Conservation (phyloP, 2,797 vertebrate species). For the Anguilla anguilla region DNA sequence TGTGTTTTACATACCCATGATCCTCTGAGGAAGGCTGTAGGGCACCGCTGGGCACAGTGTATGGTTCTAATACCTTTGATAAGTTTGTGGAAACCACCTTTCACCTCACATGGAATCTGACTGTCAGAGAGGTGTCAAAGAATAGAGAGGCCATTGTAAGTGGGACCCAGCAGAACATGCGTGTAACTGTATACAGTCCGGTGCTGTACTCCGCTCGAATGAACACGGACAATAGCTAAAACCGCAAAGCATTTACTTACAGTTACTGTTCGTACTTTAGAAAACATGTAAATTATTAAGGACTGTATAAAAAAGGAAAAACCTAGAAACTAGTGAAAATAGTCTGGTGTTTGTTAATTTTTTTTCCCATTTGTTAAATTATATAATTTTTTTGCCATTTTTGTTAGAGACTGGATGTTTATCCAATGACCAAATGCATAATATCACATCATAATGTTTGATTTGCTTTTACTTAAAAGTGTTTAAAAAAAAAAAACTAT, state of each 20-base stretch:
- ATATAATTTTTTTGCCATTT: constrained; percentile 68
- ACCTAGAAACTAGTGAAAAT: constrained; percentile 66
- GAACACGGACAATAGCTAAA: constrained; percentile 53
- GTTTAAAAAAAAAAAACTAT: constrained; percentile 59
- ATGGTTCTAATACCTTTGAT: constrained; percentile 62
- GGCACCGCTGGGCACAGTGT: constrained; percentile 49
- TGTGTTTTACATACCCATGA: constrained; percentile 69
- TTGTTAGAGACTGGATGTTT: constrained; percentile 81
- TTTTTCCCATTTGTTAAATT: constrained; percentile 73
- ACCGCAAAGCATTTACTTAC: constrained; percentile 56
- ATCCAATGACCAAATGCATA: constrained; percentile 82
- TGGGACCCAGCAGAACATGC: constrained; percentile 17
- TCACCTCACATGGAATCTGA: constrained; percentile 60
- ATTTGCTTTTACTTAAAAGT: constrained; percentile 69
- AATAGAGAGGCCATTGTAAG: constrained; percentile 58
- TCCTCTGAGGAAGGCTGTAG: constrained; percentile 60
- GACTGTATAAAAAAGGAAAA: constrained; percentile 63
- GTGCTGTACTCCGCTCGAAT: constrained; percentile 60
- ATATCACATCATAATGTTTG: constrained; percentile 74
- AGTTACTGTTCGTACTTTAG: constrained; percentile 49
- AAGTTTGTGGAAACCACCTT: constrained; percentile 50
- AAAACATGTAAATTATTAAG: constrained; percentile 77
- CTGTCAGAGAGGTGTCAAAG: constrained; percentile 43
- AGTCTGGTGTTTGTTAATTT: constrained; percentile 57
- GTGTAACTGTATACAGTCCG: constrained; percentile 29